Base-by-base conservation (phyloP, 2,113 vertebrate genomes). In the Girardinichthys multiradiatus region DNA sequence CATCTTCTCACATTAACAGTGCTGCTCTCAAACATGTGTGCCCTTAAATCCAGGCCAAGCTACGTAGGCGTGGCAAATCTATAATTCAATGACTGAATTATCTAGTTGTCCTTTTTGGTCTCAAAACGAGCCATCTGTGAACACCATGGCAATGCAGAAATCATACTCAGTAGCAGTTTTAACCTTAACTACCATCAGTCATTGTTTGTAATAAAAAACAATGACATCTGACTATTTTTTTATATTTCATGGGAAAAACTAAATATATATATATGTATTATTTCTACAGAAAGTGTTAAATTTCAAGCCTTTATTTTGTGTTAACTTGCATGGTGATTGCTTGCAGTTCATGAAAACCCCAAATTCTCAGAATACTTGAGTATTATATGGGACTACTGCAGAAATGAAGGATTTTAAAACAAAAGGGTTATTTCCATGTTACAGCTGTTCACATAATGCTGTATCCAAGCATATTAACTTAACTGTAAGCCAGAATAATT, bases 31-130 rank as follows among this genome's bases (percentile, higher is more conserved):
- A 64, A 79, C 79, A 75, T 54, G 58, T 75, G 64, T 68, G 33
- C n/a, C 63, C 66, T 82, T 72, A 72, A 69, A 82, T 76, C 68
- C 77, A 58, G 33, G 79, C 81, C 80, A 69, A 87, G 85, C 72
- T 81, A 76, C 79, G 70, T 54, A 81, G 74, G 72, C 80, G 67
- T 88, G 81, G 69, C 79, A 74, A 85, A 86, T 83, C 81, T 79
- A 80, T 86, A 77, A 89, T 89, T 90, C 83, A 87, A 72, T 90
- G 60, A 85, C 82, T 74, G 86, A 81, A 87, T 90, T 82, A 84
- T 69, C 77, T 65, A 11, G 8, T 5, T 51, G 37, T 79, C 74
- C 86, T 81, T 87, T 84, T 86, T 60, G 57, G 68, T 61, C 72
- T 64, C 66, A 37, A 42, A 2, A 6, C 73, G 74, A 88, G 83